phyloP scores from a whole-genome alignment of 2,113 vertebrate species.

The Hippopotamus amphibius region DNA sequence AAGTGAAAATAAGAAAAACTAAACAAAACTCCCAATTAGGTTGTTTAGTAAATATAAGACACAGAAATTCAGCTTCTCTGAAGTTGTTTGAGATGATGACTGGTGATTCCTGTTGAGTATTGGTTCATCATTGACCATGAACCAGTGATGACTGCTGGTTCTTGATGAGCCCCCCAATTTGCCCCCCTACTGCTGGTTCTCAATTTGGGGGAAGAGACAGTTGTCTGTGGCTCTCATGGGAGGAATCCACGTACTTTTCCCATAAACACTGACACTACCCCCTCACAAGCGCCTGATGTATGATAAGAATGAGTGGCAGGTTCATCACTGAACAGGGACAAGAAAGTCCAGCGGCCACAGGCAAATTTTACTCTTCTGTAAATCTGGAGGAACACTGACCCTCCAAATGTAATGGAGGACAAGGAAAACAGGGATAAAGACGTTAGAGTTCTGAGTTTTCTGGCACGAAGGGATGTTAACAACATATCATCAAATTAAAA shows the following conservation, averaged over 20 bases:
- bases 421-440: not conserved
- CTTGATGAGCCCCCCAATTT: not conserved
- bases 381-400: not conserved
- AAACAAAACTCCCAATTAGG: not conserved
- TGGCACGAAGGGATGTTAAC: not conserved
- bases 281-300: not conserved
- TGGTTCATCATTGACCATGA: not conserved
- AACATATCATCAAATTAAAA: constrained; percentile 9
- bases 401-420: not conserved
- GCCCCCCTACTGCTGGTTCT: not conserved
- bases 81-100: not conserved
- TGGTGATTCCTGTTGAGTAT: not conserved
- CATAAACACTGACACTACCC: not conserved
- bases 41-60: constrained; percentile 16
- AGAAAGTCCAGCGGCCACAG: not conserved
- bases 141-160: not conserved
- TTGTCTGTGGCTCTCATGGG: not conserved
- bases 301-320: not conserved
- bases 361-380: not conserved
- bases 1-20: not conserved
- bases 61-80: not conserved
- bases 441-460: not conserved
- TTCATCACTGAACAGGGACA: not conserved
- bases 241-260: not conserved
- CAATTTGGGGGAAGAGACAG: not conserved